Percentiles rank a stretch among this genome's conserved stretches.
Conservation (phyloP, 2,113 vertebrate species). For the Cephalopterus ornatus region DNA sequence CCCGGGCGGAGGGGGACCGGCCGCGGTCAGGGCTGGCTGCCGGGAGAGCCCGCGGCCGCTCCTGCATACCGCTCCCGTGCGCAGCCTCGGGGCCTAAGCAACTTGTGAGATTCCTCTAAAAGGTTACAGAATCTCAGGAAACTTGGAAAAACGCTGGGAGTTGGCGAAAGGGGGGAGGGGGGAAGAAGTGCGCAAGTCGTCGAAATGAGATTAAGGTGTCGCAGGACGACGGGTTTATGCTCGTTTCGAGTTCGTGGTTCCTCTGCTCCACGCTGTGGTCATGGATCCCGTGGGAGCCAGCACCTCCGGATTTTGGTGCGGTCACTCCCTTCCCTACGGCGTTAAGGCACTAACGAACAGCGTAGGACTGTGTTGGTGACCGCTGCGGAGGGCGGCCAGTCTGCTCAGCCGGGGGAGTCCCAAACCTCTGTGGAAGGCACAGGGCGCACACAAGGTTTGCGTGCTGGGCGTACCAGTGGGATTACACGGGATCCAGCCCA, state of each 20-base stretch:
- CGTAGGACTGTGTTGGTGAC: background rate
- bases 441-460: background rate
- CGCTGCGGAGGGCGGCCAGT: rapidly evolving
- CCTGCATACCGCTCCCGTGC: rapidly evolving
- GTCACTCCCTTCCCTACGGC: rapidly evolving
- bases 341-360: rapidly evolving
- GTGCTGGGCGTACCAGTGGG: background rate
- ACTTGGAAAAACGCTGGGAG: background rate
- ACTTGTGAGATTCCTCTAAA: background rate
- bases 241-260: rapidly evolving
- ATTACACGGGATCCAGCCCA: background rate
- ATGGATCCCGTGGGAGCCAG: rapidly evolving
- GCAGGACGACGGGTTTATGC: rapidly evolving
- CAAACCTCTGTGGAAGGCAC: background rate
- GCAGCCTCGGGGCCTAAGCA: background rate
- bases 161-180: rapidly evolving
- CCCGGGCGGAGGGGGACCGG: background rate
- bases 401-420: background rate
- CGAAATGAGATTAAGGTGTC: background rate
- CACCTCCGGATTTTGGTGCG: rapidly evolving
- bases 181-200: rapidly evolving
- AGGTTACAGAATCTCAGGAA: background rate
- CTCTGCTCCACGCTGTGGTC: background rate
- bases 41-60: background rate
- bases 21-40: background rate